Percentiles rank a stretch among this genome's conserved stretches.
phyloP scores from a whole-genome alignment of 2,888 invertebrate genomes.

The Oligia strigilis region DNA sequence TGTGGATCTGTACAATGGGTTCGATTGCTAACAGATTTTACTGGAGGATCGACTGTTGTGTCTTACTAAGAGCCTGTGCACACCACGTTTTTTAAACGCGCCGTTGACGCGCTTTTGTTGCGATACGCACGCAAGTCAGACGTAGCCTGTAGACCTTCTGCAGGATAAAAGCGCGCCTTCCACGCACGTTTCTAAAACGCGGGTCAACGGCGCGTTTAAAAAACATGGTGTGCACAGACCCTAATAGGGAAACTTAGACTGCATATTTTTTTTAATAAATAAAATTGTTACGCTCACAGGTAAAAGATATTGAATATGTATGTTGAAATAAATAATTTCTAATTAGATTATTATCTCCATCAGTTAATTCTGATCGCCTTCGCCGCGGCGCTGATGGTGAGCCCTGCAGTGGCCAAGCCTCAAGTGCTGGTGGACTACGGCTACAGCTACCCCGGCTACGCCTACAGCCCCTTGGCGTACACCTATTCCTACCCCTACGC shows the following conservation, averaged over 20 bases:
- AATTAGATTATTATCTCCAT: background rate
- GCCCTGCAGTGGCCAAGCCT: constrained; percentile 82
- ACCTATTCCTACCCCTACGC: constrained; percentile 86
- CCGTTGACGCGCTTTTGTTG: too few species aligned
- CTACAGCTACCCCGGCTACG: constrained; percentile 81
- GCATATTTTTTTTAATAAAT: too few species aligned
- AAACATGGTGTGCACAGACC: too few species aligned
- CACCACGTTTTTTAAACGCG: too few species aligned
- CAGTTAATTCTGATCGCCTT: constrained; percentile 79
- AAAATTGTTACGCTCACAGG: too few species aligned
- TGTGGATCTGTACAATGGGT: background rate
- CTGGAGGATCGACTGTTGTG: background rate
- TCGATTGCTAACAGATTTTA: background rate
- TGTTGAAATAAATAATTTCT: background rate
- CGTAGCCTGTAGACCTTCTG: too few species aligned
- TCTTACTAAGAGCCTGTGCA: background rate
- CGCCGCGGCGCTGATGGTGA: constrained; percentile 74
- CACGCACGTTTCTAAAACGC: too few species aligned
- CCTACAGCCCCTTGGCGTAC: constrained; percentile 83
- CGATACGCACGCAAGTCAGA: too few species aligned
- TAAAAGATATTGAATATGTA: background rate
- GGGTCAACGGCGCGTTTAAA: too few species aligned
- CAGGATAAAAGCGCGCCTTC: too few species aligned
- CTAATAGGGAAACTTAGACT: too few species aligned
- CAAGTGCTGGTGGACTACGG: constrained; percentile 85